Conservation (phyloP, 1,140 invertebrate species). For the Drosophila setifemur region DNA sequence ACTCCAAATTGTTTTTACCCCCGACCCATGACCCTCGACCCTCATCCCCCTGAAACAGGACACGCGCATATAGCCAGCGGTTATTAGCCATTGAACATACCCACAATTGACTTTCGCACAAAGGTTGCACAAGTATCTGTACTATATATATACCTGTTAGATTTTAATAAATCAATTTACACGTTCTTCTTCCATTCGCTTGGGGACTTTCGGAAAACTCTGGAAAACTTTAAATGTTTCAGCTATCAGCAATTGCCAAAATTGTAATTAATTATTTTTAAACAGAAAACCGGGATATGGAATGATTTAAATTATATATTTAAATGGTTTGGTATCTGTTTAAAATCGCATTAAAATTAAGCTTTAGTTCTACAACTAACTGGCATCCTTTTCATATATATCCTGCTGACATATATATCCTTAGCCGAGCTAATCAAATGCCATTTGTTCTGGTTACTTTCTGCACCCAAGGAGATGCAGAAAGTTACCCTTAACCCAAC, state of each 20-base stretch:
- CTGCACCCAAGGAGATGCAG: slow-evolving; percentile 1
- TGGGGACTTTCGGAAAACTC: background rate
- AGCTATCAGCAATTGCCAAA: too few species aligned
- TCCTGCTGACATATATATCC: slow-evolving; percentile 3
- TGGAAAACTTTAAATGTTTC: background rate
- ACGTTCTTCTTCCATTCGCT: background rate
- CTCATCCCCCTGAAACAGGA: background rate
- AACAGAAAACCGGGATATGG: too few species aligned
- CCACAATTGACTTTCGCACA: slow-evolving; percentile 31
- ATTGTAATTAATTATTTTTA: too few species aligned
- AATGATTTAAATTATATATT: too few species aligned
- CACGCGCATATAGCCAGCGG: slow-evolving; percentile 51
- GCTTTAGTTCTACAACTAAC: background rate
- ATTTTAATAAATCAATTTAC: background rate
- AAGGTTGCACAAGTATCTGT: background rate
- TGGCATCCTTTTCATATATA: slow-evolving; percentile 21
- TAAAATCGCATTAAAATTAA: too few species aligned
- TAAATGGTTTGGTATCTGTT: too few species aligned
- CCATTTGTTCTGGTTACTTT: slow-evolving; percentile 61
- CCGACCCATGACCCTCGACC: background rate
- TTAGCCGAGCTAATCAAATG: slow-evolving; percentile 45
- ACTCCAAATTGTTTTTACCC: slow-evolving; percentile 56
- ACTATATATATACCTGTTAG: background rate
- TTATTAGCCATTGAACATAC: slow-evolving; percentile 51
- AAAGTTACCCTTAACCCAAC: background rate